These are phyloP conservation scores for Premnoplex brunnescens DNA, from an alignment of 2,797 vertebrate species.

Conservation along the genomic window DNA sequence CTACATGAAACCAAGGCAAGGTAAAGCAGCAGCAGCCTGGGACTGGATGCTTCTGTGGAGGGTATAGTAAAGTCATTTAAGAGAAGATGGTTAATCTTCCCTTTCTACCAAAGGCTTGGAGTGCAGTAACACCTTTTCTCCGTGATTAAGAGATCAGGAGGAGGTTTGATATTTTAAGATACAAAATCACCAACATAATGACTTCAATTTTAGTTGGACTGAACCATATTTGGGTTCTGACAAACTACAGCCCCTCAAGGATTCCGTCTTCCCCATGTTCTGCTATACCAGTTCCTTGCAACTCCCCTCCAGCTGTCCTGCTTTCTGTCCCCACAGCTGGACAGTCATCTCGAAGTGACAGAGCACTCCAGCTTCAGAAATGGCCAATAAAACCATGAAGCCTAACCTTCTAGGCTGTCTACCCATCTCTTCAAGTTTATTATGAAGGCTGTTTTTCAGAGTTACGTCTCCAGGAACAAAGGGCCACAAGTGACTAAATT, in stretches of 20 bases:
- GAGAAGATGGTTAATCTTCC: neutral
- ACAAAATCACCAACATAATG: neutral
- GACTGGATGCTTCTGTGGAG: neutral
- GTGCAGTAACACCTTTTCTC: neutral
- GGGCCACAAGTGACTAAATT: neutral
- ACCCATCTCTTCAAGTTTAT: neutral
- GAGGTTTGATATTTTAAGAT: neutral
- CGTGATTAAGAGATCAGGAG: neutral
- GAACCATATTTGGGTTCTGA: neutral
- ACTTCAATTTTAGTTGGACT: constrained; percentile 17
- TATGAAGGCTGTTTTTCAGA: neutral
- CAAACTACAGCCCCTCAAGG: neutral
- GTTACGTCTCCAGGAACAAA: neutral
- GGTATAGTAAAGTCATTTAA: neutral
- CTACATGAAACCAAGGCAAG: neutral
- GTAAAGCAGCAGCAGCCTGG: neutral
- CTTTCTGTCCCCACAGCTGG: neutral
- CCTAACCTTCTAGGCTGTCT: neutral
- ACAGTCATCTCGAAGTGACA: neutral
- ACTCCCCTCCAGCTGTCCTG: neutral
- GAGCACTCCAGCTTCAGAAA: constrained; percentile 28
- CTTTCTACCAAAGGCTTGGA: neutral
- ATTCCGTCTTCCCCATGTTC: neutral
- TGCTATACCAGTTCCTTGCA: neutral
- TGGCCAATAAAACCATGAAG: neutral